Conservation (phyloP, 2,113 vertebrate genomes). For the Myotis lucifugus region DNA sequence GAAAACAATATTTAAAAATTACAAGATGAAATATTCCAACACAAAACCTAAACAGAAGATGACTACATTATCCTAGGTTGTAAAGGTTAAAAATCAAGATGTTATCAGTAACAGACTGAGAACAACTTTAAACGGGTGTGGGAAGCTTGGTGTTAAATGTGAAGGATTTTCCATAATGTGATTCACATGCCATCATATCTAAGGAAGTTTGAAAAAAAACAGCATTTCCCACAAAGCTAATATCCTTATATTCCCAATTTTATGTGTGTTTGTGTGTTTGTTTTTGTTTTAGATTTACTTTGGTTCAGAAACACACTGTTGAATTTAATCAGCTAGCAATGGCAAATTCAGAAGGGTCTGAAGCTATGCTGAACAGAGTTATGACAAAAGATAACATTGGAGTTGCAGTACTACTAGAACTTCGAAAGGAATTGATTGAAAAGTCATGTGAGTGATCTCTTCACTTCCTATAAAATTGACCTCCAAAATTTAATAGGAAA, state of each 20-base stretch:
- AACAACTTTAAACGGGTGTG: slow-evolving; percentile 17
- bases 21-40: slow-evolving; percentile 24
- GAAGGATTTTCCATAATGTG: slow-evolving; percentile 32
- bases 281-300: slow-evolving; percentile 91
- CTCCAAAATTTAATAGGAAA: slow-evolving; percentile 36
- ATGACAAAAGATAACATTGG: slow-evolving; percentile 99
- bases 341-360: slow-evolving; percentile 98
- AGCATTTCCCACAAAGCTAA: slow-evolving; percentile 16
- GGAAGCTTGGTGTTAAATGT: slow-evolving; percentile 2
- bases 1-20: slow-evolving; percentile 51
- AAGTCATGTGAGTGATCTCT: slow-evolving; percentile 90
- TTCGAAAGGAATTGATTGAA: slow-evolving; percentile 96
- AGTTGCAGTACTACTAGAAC: slow-evolving; percentile 94
- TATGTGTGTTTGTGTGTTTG: slow-evolving; percentile 51
- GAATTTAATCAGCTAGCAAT: slow-evolving; percentile 99
- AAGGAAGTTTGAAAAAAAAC: background rate
- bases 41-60: slow-evolving; percentile 45
- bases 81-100: slow-evolving; percentile 33
- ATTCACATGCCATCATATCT: slow-evolving; percentile 33
- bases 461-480: background rate
- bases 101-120: slow-evolving; percentile 14
- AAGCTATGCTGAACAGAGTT: slow-evolving; percentile 98
- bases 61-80: slow-evolving; percentile 1
- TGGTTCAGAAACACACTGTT: slow-evolving; percentile 98
- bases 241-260: slow-evolving; percentile 47